phyloP scores from a whole-genome alignment of 2,888 invertebrate species.

The Andrena flavipes region DNA sequence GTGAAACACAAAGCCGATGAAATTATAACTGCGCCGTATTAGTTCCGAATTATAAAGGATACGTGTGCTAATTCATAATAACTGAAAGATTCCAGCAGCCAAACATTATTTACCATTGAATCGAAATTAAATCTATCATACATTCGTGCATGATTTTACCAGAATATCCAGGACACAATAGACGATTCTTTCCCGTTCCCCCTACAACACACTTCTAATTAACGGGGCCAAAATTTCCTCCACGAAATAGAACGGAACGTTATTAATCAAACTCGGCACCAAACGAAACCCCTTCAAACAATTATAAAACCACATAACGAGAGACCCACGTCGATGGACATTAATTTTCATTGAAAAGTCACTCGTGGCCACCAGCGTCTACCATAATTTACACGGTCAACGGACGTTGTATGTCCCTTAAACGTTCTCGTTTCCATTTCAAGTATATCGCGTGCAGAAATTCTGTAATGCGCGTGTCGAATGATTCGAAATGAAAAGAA shows the following conservation, averaged over 20 bases:
- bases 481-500: background rate
- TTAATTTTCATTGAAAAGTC: constrained; percentile 26
- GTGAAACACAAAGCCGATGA: background rate
- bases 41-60: too few species aligned
- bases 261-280: background rate
- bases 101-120: too few species aligned
- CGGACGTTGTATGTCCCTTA: background rate
- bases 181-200: too few species aligned
- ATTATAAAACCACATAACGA: background rate
- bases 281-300: background rate
- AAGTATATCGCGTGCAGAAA: background rate
- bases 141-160: too few species aligned
- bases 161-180: too few species aligned
- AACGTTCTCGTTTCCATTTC: background rate
- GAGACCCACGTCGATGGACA: background rate
- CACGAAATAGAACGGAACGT: background rate
- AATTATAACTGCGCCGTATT: too few species aligned
- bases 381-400: background rate
- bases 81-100: too few species aligned
- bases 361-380: background rate
- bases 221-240: background rate
- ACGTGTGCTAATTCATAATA: too few species aligned
- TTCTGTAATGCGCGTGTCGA: too few species aligned
- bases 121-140: too few species aligned
- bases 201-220: too few species aligned